Conservation (phyloP, 2,113 vertebrate species). For the Leucoraja erinaceus region DNA sequence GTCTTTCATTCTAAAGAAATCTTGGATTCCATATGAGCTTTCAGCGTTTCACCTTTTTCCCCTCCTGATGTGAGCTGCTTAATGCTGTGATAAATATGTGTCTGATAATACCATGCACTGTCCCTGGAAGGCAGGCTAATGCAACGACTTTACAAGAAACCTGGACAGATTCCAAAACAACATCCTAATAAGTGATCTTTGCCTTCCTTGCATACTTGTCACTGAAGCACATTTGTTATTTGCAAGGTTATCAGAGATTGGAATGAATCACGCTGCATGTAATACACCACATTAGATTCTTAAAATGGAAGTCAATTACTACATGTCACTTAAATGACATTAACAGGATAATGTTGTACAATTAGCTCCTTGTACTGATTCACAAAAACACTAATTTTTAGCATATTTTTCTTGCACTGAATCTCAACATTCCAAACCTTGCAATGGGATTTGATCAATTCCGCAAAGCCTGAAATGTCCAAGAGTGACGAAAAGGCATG, state of each 20-base stretch:
- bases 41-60: neutral
- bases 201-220: neutral
- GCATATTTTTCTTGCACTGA: neutral
- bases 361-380: conserved; percentile 18
- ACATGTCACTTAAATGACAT: neutral
- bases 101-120: neutral
- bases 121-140: neutral
- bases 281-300: neutral
- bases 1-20: neutral
- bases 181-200: neutral
- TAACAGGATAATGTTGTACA: conserved; percentile 20
- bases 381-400: neutral
- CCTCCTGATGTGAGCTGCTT: neutral
- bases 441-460: neutral
- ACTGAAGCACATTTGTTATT: neutral
- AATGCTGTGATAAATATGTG: neutral
- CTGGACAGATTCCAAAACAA: neutral
- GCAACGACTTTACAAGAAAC: neutral
- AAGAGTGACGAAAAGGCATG: neutral
- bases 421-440: neutral
- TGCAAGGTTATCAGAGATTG: neutral
- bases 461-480: neutral
- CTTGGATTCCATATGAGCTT: neutral
- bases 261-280: neutral
- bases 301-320: neutral